A percentile compares a stretch with the other conserved stretches of the same genome.
These are phyloP conservation scores for Scomberomorus guttatus DNA, from an alignment of 2,797 vertebrate genomes.

Conservation along the genomic window DNA sequence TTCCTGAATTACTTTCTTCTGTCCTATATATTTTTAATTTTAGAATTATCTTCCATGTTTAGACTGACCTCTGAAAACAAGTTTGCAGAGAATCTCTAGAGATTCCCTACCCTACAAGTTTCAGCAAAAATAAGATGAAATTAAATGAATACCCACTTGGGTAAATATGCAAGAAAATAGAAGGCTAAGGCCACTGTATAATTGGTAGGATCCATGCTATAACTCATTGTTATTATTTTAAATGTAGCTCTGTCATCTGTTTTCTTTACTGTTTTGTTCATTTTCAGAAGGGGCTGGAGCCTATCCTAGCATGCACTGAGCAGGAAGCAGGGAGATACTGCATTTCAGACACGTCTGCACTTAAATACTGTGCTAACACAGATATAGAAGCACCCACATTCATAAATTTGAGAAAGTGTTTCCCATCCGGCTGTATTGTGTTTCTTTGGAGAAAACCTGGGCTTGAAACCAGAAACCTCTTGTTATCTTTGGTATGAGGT, in stretches of 20 bases:
- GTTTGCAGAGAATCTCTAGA: constrained; percentile 11
- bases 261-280: not conserved
- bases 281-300: not conserved
- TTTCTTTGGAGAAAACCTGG: not conserved
- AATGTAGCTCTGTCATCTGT: not conserved
- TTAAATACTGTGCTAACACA: constrained; percentile 4
- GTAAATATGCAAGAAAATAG: constrained; percentile 2
- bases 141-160: constrained; percentile 1
- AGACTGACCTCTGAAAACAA: constrained; percentile 10
- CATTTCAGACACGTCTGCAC: constrained; percentile 1
- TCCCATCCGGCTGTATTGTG: not conserved
- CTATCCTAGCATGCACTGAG: not conserved
- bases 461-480: not conserved
- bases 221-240: not conserved
- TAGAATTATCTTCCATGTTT: constrained; percentile 15
- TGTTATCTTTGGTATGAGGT: too few relatives aligned
- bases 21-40: not conserved
- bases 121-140: constrained; percentile 9
- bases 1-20: constrained; percentile 8
- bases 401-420: not conserved
- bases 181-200: not conserved
- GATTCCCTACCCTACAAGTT: constrained; percentile 20
- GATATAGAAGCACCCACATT: not conserved
- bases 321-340: not conserved
- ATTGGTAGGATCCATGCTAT: not conserved